Conservation (phyloP, 1,140 invertebrate genomes). For the Drosophila mauritiana region DNA sequence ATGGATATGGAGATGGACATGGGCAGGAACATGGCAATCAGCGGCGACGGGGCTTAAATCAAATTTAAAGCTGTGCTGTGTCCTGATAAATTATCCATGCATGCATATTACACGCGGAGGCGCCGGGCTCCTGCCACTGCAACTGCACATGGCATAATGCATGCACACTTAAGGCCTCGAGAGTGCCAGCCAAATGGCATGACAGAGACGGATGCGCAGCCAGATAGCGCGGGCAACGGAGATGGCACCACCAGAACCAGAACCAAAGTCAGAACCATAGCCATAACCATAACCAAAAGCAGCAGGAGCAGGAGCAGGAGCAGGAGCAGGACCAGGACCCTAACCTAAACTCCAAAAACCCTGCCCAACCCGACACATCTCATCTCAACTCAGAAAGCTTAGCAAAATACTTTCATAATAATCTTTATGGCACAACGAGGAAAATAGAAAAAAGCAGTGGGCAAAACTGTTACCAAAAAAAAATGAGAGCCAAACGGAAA, state of each 20-base stretch:
- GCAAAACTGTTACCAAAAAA: constrained; percentile 33
- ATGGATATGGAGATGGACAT: neutral
- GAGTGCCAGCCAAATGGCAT: constrained; percentile 72
- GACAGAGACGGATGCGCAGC: constrained; percentile 60
- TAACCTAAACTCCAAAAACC: constrained; percentile 13
- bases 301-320: neutral
- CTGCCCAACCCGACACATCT: constrained; percentile 18
- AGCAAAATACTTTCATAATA: constrained; percentile 81
- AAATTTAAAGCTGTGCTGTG: constrained; percentile 46
- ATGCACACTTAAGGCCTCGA: constrained; percentile 73
- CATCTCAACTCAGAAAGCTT: constrained; percentile 58
- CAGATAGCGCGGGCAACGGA: constrained; percentile 42
- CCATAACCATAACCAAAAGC: no score
- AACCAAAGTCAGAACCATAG: no score
- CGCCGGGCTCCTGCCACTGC: neutral
- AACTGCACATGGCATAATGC: constrained; percentile 51
- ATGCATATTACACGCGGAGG: constrained; percentile 22
- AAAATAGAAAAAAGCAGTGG: constrained; percentile 42
- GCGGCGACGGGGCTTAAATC: constrained; percentile 43
- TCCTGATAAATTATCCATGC: constrained; percentile 62
- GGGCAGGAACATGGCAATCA: constrained; percentile 11
- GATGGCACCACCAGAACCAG: constrained; percentile 1
- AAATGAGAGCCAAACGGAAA: constrained; percentile 6
- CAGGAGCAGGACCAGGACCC: neutral
- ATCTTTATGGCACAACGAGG: constrained; percentile 74